Evolutionary conservation across 2,113 vertebrate genomes (phyloP), one percentile per base, ranked within the genome.

Genomic region (Paedocypris sp.): DNA sequence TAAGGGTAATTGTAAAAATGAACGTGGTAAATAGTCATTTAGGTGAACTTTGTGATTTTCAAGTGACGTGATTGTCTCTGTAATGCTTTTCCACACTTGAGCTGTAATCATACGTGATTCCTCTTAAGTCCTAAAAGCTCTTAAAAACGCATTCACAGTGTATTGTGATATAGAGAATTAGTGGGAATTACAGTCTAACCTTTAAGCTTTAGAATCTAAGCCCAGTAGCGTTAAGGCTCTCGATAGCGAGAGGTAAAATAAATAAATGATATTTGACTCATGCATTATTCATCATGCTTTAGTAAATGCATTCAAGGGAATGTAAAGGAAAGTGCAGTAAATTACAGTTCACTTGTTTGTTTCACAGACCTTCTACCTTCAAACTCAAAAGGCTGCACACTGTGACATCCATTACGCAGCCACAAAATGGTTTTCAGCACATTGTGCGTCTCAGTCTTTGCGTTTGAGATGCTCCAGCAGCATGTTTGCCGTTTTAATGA

Each of bases 261-360:
- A 67, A 61, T 62, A 56, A 62, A 67, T 49, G 2, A 56, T 67
- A 54, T 48, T 26, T 32, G 33, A 32, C 38, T 53, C 23, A 38
- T 53, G 48, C 28, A 49, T 67, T 49, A 67, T 62, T 67, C 16
- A 67, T 18, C 16, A 3, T 1, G 9, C 16, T 19, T 10, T 60
- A 64, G 51, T 29, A 54, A 42, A 52, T 43, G 26, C 50, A 63
- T 42, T 63, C 49, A 26, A 29, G 36, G 29, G 61, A 52, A 52
- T 35, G 61, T 63, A 45, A 53, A 54, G 65, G 39, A 28, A 53
- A 62, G 26, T 23, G 50, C 26, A 11, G 41, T 29, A 18, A 43
- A 41, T 46, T 41, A 41, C 33, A 31, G 48, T 8, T 23, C 54
- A 54, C 38, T 52, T 20, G 31, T 36, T 36, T 47, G 12, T 43